Evolutionary conservation across 2,888 invertebrate genomes (phyloP).

Genomic region (Euspilapteryx auroguttella): DNA sequence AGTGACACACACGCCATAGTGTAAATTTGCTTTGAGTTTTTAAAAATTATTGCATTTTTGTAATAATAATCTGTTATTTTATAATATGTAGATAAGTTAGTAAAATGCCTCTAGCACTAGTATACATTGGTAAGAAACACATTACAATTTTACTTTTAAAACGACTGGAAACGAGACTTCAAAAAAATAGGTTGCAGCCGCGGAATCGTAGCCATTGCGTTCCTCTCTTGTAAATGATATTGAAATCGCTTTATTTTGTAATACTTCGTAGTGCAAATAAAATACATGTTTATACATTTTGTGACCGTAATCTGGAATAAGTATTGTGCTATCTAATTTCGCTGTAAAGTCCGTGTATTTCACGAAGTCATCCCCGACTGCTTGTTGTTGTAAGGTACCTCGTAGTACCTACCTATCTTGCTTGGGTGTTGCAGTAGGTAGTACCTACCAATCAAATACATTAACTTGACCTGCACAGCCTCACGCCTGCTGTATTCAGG

Average conservation of each 20-base stretch:
- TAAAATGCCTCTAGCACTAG: constrained; percentile 45
- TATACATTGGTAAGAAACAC: constrained; percentile 47
- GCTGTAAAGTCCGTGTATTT: constrained; percentile 24
- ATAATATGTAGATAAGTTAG: constrained; percentile 31
- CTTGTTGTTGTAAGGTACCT: background rate
- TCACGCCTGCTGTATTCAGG: too few relatives aligned
- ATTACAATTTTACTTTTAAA: background rate
- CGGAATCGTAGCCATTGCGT: constrained; percentile 55
- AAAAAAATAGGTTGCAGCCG: constrained; percentile 44
- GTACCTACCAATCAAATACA: too few relatives aligned
- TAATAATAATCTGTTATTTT: constrained; percentile 28
- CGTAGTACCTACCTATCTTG: too few relatives aligned
- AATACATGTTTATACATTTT: too few relatives aligned
- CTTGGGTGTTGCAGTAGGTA: too few relatives aligned
- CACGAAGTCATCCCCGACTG: constrained; percentile 32
- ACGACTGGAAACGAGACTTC: too few relatives aligned
- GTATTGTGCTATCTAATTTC: too few relatives aligned
- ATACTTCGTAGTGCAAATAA: constrained; percentile 13
- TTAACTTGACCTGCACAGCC: too few relatives aligned
- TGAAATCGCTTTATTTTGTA: constrained; percentile 17
- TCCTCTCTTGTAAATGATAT: constrained; percentile 27
- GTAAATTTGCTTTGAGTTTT: constrained; percentile 54
- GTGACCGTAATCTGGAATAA: too few relatives aligned
- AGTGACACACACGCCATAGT: constrained; percentile 63
- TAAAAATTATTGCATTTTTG: constrained; percentile 38